These are phyloP conservation scores for Syngnathus typhle DNA, from an alignment of 2,113 vertebrate genomes.

Conservation along the genomic window DNA sequence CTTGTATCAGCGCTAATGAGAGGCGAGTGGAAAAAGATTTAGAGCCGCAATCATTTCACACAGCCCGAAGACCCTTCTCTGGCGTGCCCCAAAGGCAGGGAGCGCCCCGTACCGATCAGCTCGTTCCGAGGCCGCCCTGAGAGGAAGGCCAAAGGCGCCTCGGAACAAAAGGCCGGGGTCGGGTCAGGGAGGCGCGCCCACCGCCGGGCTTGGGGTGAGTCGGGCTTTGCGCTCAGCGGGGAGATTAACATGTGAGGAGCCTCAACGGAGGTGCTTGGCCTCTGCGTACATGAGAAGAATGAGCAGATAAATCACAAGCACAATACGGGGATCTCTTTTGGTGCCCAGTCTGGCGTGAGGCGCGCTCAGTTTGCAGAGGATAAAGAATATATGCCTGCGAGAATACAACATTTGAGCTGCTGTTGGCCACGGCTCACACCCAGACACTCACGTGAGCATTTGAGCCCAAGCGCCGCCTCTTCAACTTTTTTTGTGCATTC, in stretches of 20 bases:
- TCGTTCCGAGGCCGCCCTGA: constrained; percentile 36
- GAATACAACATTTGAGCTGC: no score
- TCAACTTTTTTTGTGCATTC: no score
- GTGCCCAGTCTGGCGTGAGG: not conserved
- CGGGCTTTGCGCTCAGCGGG: constrained; percentile 50
- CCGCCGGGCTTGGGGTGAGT: constrained; percentile 26
- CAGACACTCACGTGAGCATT: no score
- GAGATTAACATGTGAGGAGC: constrained; percentile 47
- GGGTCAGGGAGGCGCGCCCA: constrained; percentile 35
- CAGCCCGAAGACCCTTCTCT: constrained; percentile 33
- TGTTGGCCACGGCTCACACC: no score
- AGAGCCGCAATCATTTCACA: constrained; percentile 49
- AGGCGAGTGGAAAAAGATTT: constrained; percentile 52
- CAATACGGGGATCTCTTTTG: no score
- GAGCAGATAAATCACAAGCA: not conserved
- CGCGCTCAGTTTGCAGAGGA: no score
- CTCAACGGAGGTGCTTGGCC: constrained; percentile 26
- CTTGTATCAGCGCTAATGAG: constrained; percentile 51
- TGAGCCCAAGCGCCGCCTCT: no score
- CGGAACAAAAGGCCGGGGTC: constrained; percentile 38
- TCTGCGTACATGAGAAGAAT: not conserved
- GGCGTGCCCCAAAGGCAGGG: not conserved
- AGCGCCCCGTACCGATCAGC: constrained; percentile 25
- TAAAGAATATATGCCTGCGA: no score
- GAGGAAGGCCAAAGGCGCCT: constrained; percentile 41